Percentiles rank a stretch among this genome's conserved stretches.
phyloP scores from a whole-genome alignment of 2,888 invertebrate species.

The Diaperis boleti region DNA sequence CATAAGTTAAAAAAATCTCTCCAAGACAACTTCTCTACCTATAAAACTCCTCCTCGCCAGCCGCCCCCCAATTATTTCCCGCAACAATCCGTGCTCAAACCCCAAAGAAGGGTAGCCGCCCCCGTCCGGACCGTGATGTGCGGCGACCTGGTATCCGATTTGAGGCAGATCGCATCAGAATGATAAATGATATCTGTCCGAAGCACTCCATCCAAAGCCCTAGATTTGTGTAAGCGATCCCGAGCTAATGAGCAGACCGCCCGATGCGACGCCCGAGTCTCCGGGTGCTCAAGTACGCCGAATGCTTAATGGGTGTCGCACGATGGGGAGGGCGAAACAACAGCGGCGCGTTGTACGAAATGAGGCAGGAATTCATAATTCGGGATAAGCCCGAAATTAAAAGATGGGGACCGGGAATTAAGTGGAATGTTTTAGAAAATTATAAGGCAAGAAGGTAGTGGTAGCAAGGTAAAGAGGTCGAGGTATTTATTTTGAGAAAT shows the following conservation, averaged over 20 bases:
- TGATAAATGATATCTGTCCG: slow-evolving; percentile 61
- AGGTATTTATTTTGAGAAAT: too few relatives aligned
- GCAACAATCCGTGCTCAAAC: neutral
- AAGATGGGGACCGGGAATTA: too few relatives aligned
- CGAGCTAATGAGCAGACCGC: slow-evolving; percentile 56
- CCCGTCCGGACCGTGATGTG: slow-evolving; percentile 25
- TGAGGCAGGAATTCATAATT: too few relatives aligned
- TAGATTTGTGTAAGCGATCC: slow-evolving; percentile 57
- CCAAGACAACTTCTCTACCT: too few relatives aligned
- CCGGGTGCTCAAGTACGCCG: slow-evolving; percentile 37
- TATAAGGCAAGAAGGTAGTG: too few relatives aligned
- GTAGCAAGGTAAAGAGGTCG: too few relatives aligned
- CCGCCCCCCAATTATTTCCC: neutral
- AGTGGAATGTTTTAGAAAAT: too few relatives aligned
- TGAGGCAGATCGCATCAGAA: slow-evolving; percentile 46
- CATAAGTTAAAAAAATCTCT: too few relatives aligned
- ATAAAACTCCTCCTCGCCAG: too few relatives aligned
- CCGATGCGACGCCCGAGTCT: slow-evolving; percentile 47
- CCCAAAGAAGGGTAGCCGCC: neutral
- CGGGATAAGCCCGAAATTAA: too few relatives aligned
- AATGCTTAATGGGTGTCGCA: slow-evolving; percentile 52
- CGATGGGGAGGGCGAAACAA: too few relatives aligned
- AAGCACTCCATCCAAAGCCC: slow-evolving; percentile 56
- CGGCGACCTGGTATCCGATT: slow-evolving; percentile 46
- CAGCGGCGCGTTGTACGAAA: too few relatives aligned